Evolutionary conservation across 2,888 invertebrate genomes (phyloP), one percentile per base, ranked within the genome.

Genomic region (Cetonia aurata): DNA sequence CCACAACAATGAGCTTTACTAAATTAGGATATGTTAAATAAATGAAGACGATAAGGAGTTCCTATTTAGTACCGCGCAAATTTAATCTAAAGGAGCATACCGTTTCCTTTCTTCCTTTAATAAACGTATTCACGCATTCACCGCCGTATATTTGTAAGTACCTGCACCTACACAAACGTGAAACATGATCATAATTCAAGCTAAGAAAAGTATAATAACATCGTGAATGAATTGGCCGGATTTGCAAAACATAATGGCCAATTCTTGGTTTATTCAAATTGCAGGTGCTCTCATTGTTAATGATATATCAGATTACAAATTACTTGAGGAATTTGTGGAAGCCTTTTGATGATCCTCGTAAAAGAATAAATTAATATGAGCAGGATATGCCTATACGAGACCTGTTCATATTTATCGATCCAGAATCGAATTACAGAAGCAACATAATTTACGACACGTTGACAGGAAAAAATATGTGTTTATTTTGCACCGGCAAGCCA

Each of bases 211-310:
- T 41, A 50, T 65, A 62, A 65, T 65, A 19, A 50, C 33, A 12
- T 50, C 15, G 12, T 50, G 62, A 65, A 73, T 75, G 75, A 75
- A 75, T 75, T 75, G 74, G 73, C 75, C 74, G 75, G 75, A 75
- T 75, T 73, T 72, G 72, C 75, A 62, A n/a, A 75, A 67, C 73
- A 73, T 72, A 72, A 70, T 67, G 70, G 70, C 73, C 75, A 75
- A 73, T 73, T 70, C 71, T 53, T 57, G 67, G 46, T 55, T 70
- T 70, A 65, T 65, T 65, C 50, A 65, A 65, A 65, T 50, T 65
- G 50, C 62, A 62, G 71, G 53, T 67, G 56, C 67, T 67, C 55
- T 15, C 55, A 55, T 67, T 67, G 42, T 67, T 67, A 55, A 55
- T 55, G 56, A 53, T n/a, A 33, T 55, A 55, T 67, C 67, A 55